Percentiles rank a stretch among this genome's conserved stretches.
Conservation (phyloP, 2,113 vertebrate species). For the Synchiropus splendidus region DNA sequence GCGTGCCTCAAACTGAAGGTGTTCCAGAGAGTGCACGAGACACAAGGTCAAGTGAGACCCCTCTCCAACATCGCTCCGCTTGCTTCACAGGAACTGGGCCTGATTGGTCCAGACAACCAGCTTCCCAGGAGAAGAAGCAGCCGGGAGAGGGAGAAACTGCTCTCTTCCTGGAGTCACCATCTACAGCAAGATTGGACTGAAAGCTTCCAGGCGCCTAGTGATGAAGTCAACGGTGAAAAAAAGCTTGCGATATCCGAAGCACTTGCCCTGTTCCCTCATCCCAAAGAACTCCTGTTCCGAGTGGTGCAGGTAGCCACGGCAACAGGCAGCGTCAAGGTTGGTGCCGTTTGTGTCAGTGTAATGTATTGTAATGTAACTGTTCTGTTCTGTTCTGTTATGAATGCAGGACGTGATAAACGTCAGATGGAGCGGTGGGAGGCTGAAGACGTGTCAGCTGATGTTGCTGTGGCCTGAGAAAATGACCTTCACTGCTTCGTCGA, state of each 20-base stretch:
- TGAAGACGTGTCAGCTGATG: constrained; percentile 77
- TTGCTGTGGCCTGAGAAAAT: constrained; percentile 84
- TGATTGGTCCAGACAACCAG: constrained; percentile 77
- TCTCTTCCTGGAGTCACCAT: constrained; percentile 23
- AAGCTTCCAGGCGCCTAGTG: constrained; percentile 36
- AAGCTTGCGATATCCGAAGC: constrained; percentile 64
- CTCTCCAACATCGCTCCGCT: background rate
- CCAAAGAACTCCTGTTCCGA: constrained; percentile 77
- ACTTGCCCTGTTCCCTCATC: constrained; percentile 77
- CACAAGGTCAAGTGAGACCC: accelerated
- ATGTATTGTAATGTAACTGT: too few relatives aligned
- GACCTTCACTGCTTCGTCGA: constrained; percentile 76
- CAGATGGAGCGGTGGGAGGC: constrained; percentile 70
- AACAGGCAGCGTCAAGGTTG: constrained; percentile 70
- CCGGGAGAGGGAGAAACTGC: constrained; percentile 20
- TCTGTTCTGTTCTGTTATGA: background rate
- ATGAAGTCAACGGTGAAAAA: constrained; percentile 36
- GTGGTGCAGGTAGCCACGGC: constrained; percentile 86
- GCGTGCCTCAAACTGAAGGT: constrained; percentile 86
- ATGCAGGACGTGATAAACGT: constrained; percentile 77
- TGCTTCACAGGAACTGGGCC: constrained; percentile 75
- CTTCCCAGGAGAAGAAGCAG: constrained; percentile 62
- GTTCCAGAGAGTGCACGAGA: background rate
- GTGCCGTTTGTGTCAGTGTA: constrained; percentile 13
- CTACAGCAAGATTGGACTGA: constrained; percentile 61